phyloP scores from a whole-genome alignment of 2,888 invertebrate genomes.

The Petrolisthes manimaculis region DNA sequence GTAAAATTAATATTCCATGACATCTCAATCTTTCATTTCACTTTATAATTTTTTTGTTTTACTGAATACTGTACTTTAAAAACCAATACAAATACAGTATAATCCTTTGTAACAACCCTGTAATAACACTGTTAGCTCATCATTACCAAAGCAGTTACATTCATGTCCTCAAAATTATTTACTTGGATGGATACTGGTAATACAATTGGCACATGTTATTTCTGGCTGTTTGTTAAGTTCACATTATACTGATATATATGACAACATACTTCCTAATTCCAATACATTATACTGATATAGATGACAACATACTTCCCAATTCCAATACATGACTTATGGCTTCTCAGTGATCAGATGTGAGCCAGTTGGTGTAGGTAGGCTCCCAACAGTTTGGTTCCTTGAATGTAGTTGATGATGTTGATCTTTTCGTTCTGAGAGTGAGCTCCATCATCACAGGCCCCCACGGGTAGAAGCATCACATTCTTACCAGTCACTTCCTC shows the following conservation, averaged over 20 bases:
- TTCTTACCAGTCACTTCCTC: constrained; percentile 90
- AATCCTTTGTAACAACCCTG: too few relatives aligned
- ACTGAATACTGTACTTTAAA: background rate
- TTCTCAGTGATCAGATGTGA: constrained; percentile 37
- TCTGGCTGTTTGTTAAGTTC: too few relatives aligned
- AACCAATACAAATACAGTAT: background rate
- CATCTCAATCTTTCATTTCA: background rate
- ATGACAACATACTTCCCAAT: too few relatives aligned
- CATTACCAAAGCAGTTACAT: too few relatives aligned
- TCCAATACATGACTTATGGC: background rate
- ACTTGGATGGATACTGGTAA: too few relatives aligned
- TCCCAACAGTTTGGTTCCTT: constrained; percentile 92
- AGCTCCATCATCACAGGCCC: constrained; percentile 95
- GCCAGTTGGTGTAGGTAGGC: constrained; percentile 87
- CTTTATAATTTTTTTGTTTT: background rate
- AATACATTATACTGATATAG: too few relatives aligned
- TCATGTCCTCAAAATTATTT: too few relatives aligned
- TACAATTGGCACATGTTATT: too few relatives aligned
- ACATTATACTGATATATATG: too few relatives aligned
- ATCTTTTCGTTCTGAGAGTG: constrained; percentile 99
- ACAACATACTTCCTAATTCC: too few relatives aligned
- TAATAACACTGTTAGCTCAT: too few relatives aligned
- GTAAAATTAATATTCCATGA: background rate
- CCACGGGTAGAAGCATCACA: constrained; percentile 94
- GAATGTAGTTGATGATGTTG: constrained; percentile 90